phyloP scores from a whole-genome alignment of 2,797 vertebrate genomes.

The Eulemur coronatus region DNA sequence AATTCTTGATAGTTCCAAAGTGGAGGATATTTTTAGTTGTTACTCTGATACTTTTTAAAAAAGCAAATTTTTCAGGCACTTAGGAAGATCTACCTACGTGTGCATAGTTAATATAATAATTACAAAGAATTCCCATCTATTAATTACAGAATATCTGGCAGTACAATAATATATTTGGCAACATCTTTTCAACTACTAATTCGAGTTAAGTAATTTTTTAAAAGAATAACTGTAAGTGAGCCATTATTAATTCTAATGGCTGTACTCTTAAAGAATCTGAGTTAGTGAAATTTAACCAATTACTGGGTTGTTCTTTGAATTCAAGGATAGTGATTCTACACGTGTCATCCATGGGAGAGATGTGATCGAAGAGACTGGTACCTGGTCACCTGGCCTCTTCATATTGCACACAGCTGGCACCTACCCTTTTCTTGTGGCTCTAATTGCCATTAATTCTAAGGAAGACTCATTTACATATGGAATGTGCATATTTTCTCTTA shows the following conservation, averaged over 20 bases:
- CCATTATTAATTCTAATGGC: constrained; percentile 63
- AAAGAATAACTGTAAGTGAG: constrained; percentile 59
- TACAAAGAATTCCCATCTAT: constrained; percentile 67
- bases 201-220: constrained; percentile 62
- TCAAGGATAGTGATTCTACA: neutral
- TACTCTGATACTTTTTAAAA: constrained; percentile 54
- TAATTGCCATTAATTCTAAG: neutral
- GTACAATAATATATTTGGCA: constrained; percentile 75
- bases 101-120: constrained; percentile 69
- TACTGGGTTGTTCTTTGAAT: neutral
- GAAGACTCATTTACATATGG: neutral
- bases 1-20: constrained; percentile 49
- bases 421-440: neutral
- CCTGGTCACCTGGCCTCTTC: neutral
- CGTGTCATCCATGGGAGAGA: neutral
- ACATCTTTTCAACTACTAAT: constrained; percentile 73
- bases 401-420: neutral
- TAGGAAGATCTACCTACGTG: constrained; percentile 51
- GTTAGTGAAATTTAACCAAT: constrained; percentile 56
- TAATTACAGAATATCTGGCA: constrained; percentile 75
- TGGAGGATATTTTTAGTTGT: constrained; percentile 50
- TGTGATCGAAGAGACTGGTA: neutral
- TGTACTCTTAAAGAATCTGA: constrained; percentile 60
- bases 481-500: neutral
- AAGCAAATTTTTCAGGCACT: constrained; percentile 46